A percentile compares a stretch with the other conserved stretches of the same genome.
Evolutionary conservation across 92 coral and sea anemone species (phyloP).

Genomic region (Desmophyllum pertusum): DNA sequence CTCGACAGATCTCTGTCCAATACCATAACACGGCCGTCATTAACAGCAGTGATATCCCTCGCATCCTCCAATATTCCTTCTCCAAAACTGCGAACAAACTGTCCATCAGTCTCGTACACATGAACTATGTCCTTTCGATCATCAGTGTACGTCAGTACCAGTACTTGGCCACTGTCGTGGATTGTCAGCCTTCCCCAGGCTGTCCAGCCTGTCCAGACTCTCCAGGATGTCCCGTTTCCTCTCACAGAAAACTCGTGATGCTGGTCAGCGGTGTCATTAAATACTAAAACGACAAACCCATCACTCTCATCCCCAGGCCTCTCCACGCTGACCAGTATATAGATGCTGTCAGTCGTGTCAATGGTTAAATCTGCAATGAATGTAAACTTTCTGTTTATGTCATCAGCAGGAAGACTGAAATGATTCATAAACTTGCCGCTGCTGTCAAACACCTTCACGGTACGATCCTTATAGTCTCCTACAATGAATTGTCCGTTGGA

Average conservation of each 20-base stretch:
- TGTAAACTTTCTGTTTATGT: not conserved
- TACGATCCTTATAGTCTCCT: not conserved
- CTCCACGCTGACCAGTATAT: constrained; percentile 13
- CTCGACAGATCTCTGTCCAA: not conserved
- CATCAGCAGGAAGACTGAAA: constrained; percentile 1
- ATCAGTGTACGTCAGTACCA: constrained; percentile 1
- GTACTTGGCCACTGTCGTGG: constrained; percentile 4
- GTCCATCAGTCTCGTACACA: constrained; percentile 30
- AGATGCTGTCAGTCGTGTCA: constrained; percentile 32
- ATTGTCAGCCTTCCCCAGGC: constrained; percentile 17
- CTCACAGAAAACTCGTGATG: constrained; percentile 23
- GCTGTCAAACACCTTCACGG: constrained; percentile 51
- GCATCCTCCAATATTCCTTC: constrained; percentile 11
- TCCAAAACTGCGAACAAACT: constrained; percentile 33
- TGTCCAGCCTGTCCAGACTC: no score
- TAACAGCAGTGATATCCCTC: constrained; percentile 24
- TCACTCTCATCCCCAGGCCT: not conserved
- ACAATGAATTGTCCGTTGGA: constrained; percentile 2
- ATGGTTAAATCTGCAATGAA: not conserved
- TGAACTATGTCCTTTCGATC: not conserved
- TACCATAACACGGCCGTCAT: constrained; percentile 34
- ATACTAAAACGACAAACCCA: not conserved
- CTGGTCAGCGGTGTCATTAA: not conserved
- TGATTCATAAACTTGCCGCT: constrained; percentile 39
- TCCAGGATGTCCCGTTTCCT: no score